These are phyloP conservation scores for Noturus placidus DNA, from an alignment of 2,113 vertebrate genomes.

Conservation along the genomic window DNA sequence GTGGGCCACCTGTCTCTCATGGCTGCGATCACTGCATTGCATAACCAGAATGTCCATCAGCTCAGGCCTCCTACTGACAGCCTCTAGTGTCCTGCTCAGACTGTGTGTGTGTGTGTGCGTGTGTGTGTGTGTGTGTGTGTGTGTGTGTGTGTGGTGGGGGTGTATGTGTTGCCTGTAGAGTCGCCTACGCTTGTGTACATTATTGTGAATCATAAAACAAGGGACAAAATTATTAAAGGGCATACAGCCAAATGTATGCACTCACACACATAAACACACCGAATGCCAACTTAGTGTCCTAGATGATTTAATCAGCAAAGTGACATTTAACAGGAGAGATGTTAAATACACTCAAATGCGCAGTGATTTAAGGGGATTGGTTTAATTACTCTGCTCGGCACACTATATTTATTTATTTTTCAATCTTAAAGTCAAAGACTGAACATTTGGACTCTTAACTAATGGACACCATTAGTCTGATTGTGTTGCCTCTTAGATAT, in stretches of 20 bases:
- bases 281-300: slow-evolving; percentile 65
- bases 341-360: slow-evolving; percentile 55
- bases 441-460: slow-evolving; percentile 82
- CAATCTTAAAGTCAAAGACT: slow-evolving; percentile 76
- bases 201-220: slow-evolving; percentile 22
- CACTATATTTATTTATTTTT: slow-evolving; percentile 75
- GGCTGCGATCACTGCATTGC: slow-evolving; percentile 57
- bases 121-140: slow-evolving; percentile 19
- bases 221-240: slow-evolving; percentile 10
- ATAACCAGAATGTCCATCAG: slow-evolving; percentile 61
- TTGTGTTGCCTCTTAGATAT: slow-evolving; percentile 77
- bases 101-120: slow-evolving; percentile 33
- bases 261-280: slow-evolving; percentile 52
- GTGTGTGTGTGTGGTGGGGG: slow-evolving; percentile 22
- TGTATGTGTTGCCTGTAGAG: slow-evolving; percentile 9
- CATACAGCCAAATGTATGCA: slow-evolving; percentile 14
- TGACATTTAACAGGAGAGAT: slow-evolving; percentile 60
- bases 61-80: slow-evolving; percentile 53
- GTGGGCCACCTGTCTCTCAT: slow-evolving; percentile 64
- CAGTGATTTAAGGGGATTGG: slow-evolving; percentile 72
- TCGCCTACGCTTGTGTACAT: slow-evolving; percentile 15
- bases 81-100: slow-evolving; percentile 32
- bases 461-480: slow-evolving; percentile 89
- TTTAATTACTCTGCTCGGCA: slow-evolving; percentile 81
- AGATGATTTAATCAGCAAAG: slow-evolving; percentile 71